A percentile compares a stretch with the other conserved stretches of the same genome.
Evolutionary conservation across 2,888 invertebrate species (phyloP).

Genomic region (Ptychoptera contaminata): DNA sequence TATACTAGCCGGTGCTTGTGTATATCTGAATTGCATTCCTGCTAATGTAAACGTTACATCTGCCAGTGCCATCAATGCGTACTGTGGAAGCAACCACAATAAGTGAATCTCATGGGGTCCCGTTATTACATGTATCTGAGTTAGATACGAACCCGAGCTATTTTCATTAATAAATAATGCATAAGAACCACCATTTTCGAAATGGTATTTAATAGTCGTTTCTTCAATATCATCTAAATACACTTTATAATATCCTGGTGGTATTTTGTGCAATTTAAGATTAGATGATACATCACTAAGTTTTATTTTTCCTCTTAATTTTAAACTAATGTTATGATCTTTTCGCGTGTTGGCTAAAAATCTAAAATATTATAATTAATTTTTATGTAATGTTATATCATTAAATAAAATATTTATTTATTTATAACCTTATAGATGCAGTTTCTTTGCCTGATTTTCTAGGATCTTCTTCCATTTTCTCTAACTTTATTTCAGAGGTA

Average conservation of each 20-base stretch:
- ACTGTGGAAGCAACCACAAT: conserved; percentile 49
- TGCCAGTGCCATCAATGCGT: conserved; percentile 46
- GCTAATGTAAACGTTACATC: conserved; percentile 48
- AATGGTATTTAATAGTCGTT: neutral
- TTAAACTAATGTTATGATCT: too few species aligned
- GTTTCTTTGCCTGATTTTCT: conserved; percentile 22
- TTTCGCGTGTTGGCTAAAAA: too few species aligned
- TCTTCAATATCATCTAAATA: conserved; percentile 12
- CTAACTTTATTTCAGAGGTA: neutral
- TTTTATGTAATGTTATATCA: too few species aligned
- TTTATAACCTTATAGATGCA: conserved; percentile 15
- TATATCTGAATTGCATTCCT: conserved; percentile 53
- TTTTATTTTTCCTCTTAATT: too few species aligned
- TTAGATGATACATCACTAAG: neutral
- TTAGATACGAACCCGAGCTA: neutral
- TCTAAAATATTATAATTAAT: too few species aligned
- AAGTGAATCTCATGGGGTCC: conserved; percentile 39
- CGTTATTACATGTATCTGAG: conserved; percentile 15
- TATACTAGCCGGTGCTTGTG: conserved; percentile 62
- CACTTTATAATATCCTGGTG: conserved; percentile 15
- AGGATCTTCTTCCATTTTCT: conserved; percentile 16
- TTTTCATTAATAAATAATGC: too few species aligned
- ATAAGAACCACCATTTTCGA: conserved; percentile 23
- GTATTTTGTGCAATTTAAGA: conserved; percentile 14
- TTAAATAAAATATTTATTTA: too few species aligned